Base-by-base conservation (phyloP, 2,888 invertebrate species). In the Strigamia crassipes region DNA sequence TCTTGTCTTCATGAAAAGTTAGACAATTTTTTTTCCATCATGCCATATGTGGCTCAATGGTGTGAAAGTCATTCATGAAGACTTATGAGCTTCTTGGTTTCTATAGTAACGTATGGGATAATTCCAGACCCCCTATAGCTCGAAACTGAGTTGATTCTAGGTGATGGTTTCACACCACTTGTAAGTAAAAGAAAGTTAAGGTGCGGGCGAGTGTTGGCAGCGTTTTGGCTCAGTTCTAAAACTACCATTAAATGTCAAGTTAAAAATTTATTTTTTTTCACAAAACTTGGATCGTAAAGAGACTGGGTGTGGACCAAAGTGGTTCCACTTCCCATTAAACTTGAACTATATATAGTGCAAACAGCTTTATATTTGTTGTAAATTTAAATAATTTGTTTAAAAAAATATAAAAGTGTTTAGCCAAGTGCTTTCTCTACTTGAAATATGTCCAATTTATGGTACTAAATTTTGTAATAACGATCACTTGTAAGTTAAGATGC, bases 151-250 rank as follows among this genome's bases (percentile, higher is more conserved):
- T 56, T 73, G 73, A 31, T 27, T 31, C 73, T 73, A 73, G 73
- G 73, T 73, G 73, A 73, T 73, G 73, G 73, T 73, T 73, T 73
- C 73, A 73, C 73, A 73, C 73, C 73, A 73, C 73, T 73, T 73
- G 73, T 73, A 73, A 73, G 73, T 73, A 73, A 73, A 27, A 73
- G 73, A 73, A 73, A 73, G 73, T 73, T 73, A 73, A 73, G 73
- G 73, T 73, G 73, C 23, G n/a, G 27, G 73, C 31, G 73, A 73
- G 23, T 73, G 73, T 73, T 73, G 73, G 73, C 73, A 73, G 31
- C 73, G 31, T 73, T 73, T 73, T 73, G 73, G 73, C 31, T 27
- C 73, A 73, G 73, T 73, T 73, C 73, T 73, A 73, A 73, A 73
- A 73, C 73, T 73, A 31, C 73, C 73, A 73, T 73, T 73, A 73